Percentiles rank a stretch among this genome's conserved stretches.
Conservation (phyloP, 92 coral and sea anemone genomes). For the Zoanthus solanderi region DNA sequence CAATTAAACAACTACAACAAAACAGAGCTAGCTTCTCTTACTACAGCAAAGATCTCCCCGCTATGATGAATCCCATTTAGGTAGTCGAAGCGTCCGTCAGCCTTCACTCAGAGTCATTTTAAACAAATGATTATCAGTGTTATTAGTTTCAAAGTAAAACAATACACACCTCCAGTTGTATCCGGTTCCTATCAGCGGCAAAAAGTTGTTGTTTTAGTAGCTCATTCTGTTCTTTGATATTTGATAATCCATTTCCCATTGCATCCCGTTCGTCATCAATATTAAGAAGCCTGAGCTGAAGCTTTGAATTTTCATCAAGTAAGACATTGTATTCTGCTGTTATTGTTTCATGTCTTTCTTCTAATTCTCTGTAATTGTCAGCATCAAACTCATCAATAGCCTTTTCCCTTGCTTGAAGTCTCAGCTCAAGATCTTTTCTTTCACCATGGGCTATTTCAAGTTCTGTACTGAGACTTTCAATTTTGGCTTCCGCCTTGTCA, state of each 20-base stretch:
- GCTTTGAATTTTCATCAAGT: constrained; percentile 45
- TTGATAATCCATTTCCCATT: constrained; percentile 3
- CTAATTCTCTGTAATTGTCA: constrained; percentile 60
- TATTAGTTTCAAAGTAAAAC: background rate
- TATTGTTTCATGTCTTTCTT: constrained; percentile 64
- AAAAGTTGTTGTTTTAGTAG: constrained; percentile 33
- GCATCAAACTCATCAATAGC: constrained; percentile 26
- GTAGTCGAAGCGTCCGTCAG: too few relatives aligned
- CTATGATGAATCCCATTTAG: too few relatives aligned
- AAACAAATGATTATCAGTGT: background rate
- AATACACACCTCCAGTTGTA: constrained; percentile 39
- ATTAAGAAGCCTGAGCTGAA: constrained; percentile 24
- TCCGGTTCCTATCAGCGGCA: constrained; percentile 39
- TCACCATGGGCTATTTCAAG: constrained; percentile 38
- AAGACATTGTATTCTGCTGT: constrained; percentile 61
- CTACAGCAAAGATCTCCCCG: background rate
- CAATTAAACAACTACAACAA: background rate
- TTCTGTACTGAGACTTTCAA: constrained; percentile 48
- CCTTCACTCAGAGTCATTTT: too few relatives aligned
- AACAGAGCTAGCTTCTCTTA: background rate
- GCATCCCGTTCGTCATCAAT: constrained; percentile 31
- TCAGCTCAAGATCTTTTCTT: constrained; percentile 30
- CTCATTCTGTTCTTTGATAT: constrained; percentile 8
- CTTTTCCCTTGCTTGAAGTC: constrained; percentile 16
- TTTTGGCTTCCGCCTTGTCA: constrained; percentile 73